phyloP scores from a whole-genome alignment of 2,113 vertebrate genomes.

The Oreochromis spilurus region DNA sequence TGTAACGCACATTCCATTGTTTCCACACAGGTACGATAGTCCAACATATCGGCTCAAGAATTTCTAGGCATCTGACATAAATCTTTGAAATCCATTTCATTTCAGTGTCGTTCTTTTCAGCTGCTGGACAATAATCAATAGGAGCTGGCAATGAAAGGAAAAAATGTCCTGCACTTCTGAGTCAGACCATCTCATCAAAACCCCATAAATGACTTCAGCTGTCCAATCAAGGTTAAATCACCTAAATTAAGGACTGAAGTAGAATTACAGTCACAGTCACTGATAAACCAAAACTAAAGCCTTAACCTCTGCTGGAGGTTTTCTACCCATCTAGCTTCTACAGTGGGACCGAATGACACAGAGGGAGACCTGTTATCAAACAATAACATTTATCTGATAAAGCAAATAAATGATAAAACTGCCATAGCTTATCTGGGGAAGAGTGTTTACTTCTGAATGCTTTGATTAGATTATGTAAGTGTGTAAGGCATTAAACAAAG shows the following conservation, averaged over 20 bases:
- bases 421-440: accelerated
- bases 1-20: accelerated
- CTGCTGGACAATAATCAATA: background rate
- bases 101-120: background rate
- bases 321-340: background rate
- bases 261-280: background rate
- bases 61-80: background rate
- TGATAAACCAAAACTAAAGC: background rate
- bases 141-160: background rate
- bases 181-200: background rate
- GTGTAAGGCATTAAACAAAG: background rate
- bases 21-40: background rate
- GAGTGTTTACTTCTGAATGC: background rate
- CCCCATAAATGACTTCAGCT: background rate
- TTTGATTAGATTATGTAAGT: background rate
- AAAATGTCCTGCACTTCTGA: background rate
- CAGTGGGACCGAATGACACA: background rate
- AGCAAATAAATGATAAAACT: background rate
- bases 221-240: background rate
- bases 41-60: background rate
- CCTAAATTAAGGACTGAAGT: background rate
- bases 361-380: background rate
- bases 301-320: background rate
- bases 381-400: background rate
- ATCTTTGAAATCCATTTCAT: background rate